Evolutionary conservation across 1,140 invertebrate genomes (phyloP), one percentile per base, ranked within the genome.

Genomic region (Ceratosolen fusciceps): DNA sequence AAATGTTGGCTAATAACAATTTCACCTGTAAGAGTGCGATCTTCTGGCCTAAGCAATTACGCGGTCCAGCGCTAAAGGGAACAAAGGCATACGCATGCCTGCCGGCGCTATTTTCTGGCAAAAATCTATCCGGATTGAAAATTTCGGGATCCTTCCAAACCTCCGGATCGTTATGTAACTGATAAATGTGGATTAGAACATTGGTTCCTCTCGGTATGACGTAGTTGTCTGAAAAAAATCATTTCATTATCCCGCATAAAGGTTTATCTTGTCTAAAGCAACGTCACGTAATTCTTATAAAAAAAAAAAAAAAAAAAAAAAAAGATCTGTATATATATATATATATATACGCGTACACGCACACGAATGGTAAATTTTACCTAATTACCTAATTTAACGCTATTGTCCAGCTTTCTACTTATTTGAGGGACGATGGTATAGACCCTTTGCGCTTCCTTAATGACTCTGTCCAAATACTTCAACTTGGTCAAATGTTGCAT

Each of bases 91-190:
- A 94, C 2, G 90, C 90, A 85, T 91, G 92, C 58, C 92, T 87
- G n/a, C 82, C 79, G 16, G 82, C 65, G 2, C 83, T 75, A 47
- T 92, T 92, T 80, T 93, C 92, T 0, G 92, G 91, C 19, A 92
- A 85, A 87, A 96, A 84, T 37, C 84, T 74, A 65, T 84, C 83
- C 0, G 84, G 84, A 96, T 83, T 90, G 83, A 96, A 97, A 4
- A 87, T 90, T 47, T 94, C 88, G 0, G 96, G 95, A 83, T 96
- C 92, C 52, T 94, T 92, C 84, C 93, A 96, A 43, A 83, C 54
- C 16, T 79, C 26, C 0, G 84, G 77, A 70, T 84, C 74, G 12
- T 73, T 80, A 80, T 96, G 95, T 77, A 94, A 87, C 62, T 92
- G 88, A 31, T 91, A 90, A 19, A 92, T 90, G 31, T 90, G 83